Evolutionary conservation across 2,888 invertebrate genomes (phyloP).

Genomic region (Microplitis deprimator): DNA sequence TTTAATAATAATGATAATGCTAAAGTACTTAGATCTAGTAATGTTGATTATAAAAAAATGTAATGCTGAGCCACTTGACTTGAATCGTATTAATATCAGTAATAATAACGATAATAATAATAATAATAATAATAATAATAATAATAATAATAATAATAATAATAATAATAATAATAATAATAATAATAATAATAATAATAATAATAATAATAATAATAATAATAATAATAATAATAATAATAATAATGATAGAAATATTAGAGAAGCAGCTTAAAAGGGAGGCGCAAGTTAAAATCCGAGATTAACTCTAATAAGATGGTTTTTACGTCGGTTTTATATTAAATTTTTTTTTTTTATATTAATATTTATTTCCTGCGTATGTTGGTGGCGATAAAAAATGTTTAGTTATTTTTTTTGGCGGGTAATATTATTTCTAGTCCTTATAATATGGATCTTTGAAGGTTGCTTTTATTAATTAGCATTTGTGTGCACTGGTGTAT

Average conservation of each 20-base stretch:
- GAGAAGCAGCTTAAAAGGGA: too few species aligned
- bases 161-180: not conserved
- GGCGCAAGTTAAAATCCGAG: too few species aligned
- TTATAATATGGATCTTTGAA: not conserved
- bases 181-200: constrained; percentile 4
- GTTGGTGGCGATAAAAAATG: too few species aligned
- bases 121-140: not conserved
- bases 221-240: too few species aligned
- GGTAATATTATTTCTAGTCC: too few species aligned
- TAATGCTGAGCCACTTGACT: constrained; percentile 5
- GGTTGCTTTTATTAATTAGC: constrained; percentile 6
- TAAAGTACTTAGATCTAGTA: constrained; percentile 12
- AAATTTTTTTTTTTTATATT: constrained; percentile 14
- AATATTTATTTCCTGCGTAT: too few species aligned
- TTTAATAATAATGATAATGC: constrained; percentile 51
- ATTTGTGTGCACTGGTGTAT: not conserved
- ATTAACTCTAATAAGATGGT: too few species aligned
- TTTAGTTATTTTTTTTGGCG: too few species aligned
- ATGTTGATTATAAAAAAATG: constrained; percentile 23
- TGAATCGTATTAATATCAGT: constrained; percentile 1
- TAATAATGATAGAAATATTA: too few species aligned
- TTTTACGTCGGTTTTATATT: too few species aligned
- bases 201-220: not conserved
- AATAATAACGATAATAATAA: constrained; percentile 3
- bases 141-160: not conserved